Conservation (phyloP, 2,888 invertebrate genomes). For the Epinotia ramella region DNA sequence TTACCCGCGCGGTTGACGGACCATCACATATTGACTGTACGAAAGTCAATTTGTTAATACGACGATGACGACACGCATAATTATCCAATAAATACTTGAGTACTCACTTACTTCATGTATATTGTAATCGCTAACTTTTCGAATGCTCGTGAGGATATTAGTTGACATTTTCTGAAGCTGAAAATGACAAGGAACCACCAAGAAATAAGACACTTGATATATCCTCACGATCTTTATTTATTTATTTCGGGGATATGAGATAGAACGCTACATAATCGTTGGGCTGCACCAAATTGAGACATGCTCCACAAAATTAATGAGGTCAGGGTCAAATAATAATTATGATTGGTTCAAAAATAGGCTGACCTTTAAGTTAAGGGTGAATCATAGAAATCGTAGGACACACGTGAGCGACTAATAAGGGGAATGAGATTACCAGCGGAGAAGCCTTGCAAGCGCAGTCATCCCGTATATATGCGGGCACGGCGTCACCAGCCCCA, state of each 20-base stretch:
- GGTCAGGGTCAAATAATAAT: background rate
- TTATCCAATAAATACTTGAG: too few relatives aligned
- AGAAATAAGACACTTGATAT: too few relatives aligned
- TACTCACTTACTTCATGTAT: too few relatives aligned
- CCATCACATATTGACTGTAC: background rate
- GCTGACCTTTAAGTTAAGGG: constrained; percentile 28
- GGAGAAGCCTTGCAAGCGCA: constrained; percentile 67
- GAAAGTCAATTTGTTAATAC: background rate
- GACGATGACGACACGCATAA: too few relatives aligned
- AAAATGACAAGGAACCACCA: too few relatives aligned
- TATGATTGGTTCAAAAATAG: background rate
- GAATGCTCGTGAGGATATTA: too few relatives aligned
- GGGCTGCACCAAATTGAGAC: too few relatives aligned
- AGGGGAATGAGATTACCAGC: constrained; percentile 67
- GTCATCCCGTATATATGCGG: constrained; percentile 73
- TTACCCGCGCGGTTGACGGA: background rate
- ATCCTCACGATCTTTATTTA: too few relatives aligned
- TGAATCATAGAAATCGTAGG: constrained; percentile 43
- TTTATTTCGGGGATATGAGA: too few relatives aligned
- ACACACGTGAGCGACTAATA: constrained; percentile 63
- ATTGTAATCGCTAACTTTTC: too few relatives aligned
- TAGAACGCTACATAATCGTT: too few relatives aligned
- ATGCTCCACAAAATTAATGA: background rate
- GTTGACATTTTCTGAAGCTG: too few relatives aligned
- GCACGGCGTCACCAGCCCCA: background rate